Evolutionary conservation across 2,113 vertebrate genomes (phyloP).

Genomic region (Phasianus colchicus): DNA sequence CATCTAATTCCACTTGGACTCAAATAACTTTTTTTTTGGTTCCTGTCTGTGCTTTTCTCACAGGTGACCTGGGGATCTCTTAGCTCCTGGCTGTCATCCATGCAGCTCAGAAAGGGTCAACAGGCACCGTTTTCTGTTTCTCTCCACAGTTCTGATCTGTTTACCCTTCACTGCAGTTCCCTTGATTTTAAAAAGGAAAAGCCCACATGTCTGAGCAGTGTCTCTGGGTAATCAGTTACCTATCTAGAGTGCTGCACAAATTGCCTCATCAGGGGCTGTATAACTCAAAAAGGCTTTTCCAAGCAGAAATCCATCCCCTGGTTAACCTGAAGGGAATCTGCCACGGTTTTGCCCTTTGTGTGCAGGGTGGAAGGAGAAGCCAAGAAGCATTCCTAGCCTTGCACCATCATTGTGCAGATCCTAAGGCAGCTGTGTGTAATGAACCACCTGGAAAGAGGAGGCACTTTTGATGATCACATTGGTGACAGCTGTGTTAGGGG

Average conservation of each 20-base stretch:
- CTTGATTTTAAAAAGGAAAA: neutral
- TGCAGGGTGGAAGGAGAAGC: neutral
- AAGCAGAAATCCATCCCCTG: neutral
- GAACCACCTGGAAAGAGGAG: neutral
- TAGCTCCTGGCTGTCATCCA: neutral
- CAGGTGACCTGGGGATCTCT: neutral
- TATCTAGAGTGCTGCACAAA: neutral
- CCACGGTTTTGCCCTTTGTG: neutral
- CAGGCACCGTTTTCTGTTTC: neutral
- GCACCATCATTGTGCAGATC: neutral
- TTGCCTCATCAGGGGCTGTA: neutral
- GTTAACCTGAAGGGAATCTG: rapidly evolving
- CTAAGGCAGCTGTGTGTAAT: neutral
- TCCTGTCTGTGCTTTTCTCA: neutral
- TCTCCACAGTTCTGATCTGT: neutral
- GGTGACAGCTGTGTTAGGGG: neutral
- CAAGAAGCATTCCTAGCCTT: neutral
- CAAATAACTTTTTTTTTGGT: neutral
- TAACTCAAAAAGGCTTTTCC: neutral
- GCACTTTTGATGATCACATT: neutral
- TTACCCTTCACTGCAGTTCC: neutral
- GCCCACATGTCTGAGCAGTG: neutral
- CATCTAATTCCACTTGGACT: neutral
- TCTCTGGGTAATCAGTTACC: rapidly evolving
- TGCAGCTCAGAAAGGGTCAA: neutral